phyloP scores from a whole-genome alignment of 2,113 vertebrate genomes.

The Engystomops pustulosus region DNA sequence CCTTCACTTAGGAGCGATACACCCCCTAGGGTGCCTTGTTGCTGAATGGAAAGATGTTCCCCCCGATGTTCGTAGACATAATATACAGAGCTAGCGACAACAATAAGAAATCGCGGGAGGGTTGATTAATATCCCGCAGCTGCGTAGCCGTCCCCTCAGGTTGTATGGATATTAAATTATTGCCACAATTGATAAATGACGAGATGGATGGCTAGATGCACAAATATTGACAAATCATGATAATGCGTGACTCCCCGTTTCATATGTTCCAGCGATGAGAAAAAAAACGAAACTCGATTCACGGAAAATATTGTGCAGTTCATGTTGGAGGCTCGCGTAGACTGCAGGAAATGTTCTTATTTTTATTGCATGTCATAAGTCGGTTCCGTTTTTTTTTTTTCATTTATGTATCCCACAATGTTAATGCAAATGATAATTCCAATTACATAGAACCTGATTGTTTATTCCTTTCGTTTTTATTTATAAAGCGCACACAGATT shows the following conservation, averaged over 20 bases:
- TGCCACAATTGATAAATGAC: conserved; percentile 57
- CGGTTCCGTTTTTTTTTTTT: too few species aligned
- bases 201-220: conserved; percentile 51
- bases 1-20: conserved; percentile 51
- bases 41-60: conserved; percentile 41
- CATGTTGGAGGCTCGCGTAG: not conserved
- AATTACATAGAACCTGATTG: too few species aligned
- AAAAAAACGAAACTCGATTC: not conserved
- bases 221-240: conserved; percentile 57
- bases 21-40: conserved; percentile 15
- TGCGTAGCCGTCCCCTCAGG: conserved; percentile 54
- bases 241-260: conserved; percentile 33
- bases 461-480: too few species aligned
- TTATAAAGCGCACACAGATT: too few species aligned
- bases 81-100: conserved; percentile 55
- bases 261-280: not conserved
- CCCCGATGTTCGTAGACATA: conserved; percentile 33
- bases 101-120: conserved; percentile 47
- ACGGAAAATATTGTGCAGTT: not conserved
- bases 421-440: too few species aligned
- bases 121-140: conserved; percentile 52
- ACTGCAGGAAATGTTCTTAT: not conserved
- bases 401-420: too few species aligned
- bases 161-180: conserved; percentile 58
- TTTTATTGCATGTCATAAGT: too few species aligned